These are phyloP conservation scores for Eupithecia pulchellata DNA, from an alignment of 2,888 invertebrate genomes.

Conservation along the genomic window DNA sequence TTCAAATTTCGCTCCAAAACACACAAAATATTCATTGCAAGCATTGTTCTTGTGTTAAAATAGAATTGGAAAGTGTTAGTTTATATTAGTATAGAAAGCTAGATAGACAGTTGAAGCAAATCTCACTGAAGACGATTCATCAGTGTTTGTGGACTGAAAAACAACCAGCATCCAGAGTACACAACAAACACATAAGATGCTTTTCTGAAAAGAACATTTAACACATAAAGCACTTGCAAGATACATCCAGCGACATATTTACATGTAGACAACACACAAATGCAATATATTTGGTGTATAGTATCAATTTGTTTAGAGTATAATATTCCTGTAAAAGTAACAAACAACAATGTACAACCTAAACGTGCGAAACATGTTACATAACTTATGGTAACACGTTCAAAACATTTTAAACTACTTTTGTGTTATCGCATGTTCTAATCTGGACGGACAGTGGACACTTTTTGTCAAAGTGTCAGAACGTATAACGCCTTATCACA, in stretches of 20 bases:
- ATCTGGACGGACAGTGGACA: no score
- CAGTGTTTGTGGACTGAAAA: background rate
- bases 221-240: slow-evolving; percentile 81
- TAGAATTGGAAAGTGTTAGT: slow-evolving; percentile 63
- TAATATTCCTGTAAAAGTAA: slow-evolving; percentile 32
- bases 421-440: no score
- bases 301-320: background rate
- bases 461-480: no score
- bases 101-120: slow-evolving; percentile 65
- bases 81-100: slow-evolving; percentile 65
- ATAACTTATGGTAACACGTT: no score
- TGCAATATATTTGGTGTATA: slow-evolving; percentile 56
- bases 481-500: background rate
- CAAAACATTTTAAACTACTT: no score
- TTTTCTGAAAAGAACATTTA: slow-evolving; percentile 61
- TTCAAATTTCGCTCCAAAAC: slow-evolving; percentile 60
- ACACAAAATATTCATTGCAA: slow-evolving; percentile 69
- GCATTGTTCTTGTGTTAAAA: slow-evolving; percentile 66
- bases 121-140: slow-evolving; percentile 50
- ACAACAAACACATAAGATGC: background rate
- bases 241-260: slow-evolving; percentile 73
- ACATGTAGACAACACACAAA: slow-evolving; percentile 42
- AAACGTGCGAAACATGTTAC: no score
- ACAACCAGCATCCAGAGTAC: background rate
- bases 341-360: background rate